Conservation (phyloP, 2,113 vertebrate genomes). For the Eolophus roseicapilla region DNA sequence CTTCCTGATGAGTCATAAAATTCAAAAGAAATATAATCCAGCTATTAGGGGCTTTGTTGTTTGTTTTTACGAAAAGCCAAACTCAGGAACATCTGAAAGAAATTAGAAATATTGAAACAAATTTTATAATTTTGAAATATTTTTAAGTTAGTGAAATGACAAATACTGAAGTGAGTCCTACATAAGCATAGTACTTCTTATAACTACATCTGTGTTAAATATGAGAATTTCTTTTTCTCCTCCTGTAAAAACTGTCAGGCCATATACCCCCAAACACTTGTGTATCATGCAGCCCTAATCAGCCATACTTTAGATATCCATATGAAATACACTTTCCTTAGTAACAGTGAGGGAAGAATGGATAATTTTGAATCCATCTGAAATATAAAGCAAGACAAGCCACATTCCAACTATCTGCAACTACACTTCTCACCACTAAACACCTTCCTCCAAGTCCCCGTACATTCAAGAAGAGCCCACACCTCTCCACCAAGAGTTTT, state of each 20-base stretch:
- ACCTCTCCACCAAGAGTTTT: not conserved
- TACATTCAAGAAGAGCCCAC: not conserved
- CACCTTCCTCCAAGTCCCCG: not conserved
- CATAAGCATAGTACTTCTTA: not conserved
- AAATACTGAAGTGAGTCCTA: not conserved
- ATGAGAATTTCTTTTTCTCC: not conserved
- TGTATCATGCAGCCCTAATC: not conserved
- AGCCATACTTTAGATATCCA: not conserved
- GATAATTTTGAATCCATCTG: not conserved
- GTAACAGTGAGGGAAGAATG: not conserved
- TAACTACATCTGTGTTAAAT: not conserved
- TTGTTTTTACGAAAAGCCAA: not conserved
- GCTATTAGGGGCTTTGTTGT: not conserved
- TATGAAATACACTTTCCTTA: not conserved
- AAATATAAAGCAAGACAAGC: not conserved
- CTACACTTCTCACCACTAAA: not conserved
- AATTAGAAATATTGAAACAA: not conserved
- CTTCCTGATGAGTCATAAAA: constrained; percentile 17
- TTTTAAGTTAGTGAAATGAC: not conserved
- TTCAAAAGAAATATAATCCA: not conserved
- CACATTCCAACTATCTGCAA: not conserved
- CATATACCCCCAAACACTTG: not conserved
- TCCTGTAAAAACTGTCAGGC: not conserved
- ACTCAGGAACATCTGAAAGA: not conserved
- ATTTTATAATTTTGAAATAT: not conserved